phyloP scores from a whole-genome alignment of 2,113 vertebrate species.

The Alethe castanea region DNA sequence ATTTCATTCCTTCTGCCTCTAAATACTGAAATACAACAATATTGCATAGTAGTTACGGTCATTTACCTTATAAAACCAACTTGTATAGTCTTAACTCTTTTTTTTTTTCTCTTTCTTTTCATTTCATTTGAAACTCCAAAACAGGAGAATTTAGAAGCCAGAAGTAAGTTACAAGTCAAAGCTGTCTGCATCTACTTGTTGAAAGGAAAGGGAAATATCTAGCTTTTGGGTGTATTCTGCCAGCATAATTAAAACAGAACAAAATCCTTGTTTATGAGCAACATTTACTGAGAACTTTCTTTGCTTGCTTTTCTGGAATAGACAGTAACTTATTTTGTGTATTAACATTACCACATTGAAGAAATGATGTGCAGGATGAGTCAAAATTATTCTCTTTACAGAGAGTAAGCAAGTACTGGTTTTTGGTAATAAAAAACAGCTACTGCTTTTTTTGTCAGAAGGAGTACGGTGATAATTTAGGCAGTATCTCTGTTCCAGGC shows the following conservation, averaged over 20 bases:
- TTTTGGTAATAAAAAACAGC: too few relatives aligned
- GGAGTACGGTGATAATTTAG: not conserved
- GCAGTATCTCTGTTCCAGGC: not conserved
- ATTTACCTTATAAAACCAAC: not conserved
- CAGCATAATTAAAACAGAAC: not conserved
- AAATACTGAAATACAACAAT: too few relatives aligned
- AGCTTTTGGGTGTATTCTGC: not conserved
- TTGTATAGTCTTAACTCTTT: not conserved
- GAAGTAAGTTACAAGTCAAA: not conserved
- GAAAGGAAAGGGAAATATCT: not conserved
- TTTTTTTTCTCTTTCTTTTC: not conserved
- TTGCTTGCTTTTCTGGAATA: not conserved
- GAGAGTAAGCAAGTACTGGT: not conserved
- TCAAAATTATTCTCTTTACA: not conserved
- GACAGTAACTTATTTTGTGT: not conserved
- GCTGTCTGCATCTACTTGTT: not conserved
- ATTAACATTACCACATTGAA: not conserved
- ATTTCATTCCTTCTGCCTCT: too few relatives aligned
- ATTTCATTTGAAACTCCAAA: not conserved
- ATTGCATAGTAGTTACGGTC: not conserved
- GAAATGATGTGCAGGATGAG: fast-evolving
- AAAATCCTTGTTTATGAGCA: not conserved
- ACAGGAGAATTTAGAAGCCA: not conserved
- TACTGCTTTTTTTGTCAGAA: not conserved
- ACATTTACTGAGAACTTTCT: not conserved